Evolutionary conservation across 2,113 vertebrate genomes (phyloP).

Genomic region (Pollimyrus isidori): DNA sequence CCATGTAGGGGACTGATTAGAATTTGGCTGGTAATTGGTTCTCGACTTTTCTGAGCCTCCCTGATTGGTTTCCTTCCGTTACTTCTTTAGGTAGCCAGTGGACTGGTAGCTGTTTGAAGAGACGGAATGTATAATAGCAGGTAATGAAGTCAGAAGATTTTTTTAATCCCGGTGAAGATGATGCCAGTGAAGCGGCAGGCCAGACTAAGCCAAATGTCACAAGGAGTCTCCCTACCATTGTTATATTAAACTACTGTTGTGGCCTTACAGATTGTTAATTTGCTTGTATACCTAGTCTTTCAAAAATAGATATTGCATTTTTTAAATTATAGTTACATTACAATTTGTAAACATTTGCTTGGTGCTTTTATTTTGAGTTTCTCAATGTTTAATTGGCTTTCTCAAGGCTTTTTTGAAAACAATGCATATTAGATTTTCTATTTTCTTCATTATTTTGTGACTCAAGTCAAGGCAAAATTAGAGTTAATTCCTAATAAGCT

Average conservation of each 20-base stretch:
- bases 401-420: neutral
- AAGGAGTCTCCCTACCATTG: neutral
- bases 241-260: neutral
- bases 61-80: neutral
- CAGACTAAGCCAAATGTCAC: neutral
- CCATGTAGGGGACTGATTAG: slow-evolving; percentile 40
- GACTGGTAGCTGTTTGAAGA: neutral
- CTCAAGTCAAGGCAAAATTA: neutral
- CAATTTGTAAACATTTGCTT: neutral
- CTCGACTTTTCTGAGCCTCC: neutral
- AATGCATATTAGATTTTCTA: neutral
- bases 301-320: neutral
- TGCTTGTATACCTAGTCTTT: neutral
- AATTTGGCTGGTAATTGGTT: slow-evolving; percentile 30
- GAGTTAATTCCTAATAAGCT: neutral
- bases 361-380: neutral
- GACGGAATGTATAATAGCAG: neutral
- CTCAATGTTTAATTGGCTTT: neutral
- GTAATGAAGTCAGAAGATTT: neutral
- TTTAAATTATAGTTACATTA: neutral
- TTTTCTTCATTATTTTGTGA: neutral
- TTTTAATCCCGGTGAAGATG: neutral
- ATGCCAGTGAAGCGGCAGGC: neutral
- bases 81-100: neutral
- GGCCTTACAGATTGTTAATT: neutral